These are phyloP conservation scores for Macrosteles quadrilineatus DNA, from an alignment of 1,140 invertebrate genomes.

Conservation along the genomic window DNA sequence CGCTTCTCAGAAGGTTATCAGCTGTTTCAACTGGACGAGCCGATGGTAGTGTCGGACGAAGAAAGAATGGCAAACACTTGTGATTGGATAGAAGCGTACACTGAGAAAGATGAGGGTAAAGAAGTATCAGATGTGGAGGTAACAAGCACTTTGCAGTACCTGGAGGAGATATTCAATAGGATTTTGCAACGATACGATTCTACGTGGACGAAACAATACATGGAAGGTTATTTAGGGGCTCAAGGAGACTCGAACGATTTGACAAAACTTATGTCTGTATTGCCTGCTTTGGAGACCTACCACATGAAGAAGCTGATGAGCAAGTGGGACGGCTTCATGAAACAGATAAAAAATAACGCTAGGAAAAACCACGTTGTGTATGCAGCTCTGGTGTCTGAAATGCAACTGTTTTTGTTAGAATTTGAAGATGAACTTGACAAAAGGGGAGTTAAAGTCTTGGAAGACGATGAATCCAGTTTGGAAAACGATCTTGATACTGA, in stretches of 20 bases:
- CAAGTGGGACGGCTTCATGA: not conserved
- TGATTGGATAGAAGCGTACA: not conserved
- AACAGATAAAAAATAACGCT: constrained; percentile 5
- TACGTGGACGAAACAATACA: constrained; percentile 9
- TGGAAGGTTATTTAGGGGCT: constrained; percentile 13
- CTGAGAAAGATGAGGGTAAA: not conserved
- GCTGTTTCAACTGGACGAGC: not conserved
- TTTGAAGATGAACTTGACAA: constrained; percentile 12
- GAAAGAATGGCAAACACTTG: not conserved
- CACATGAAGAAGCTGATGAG: constrained; percentile 1
- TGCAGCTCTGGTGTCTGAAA: not conserved
- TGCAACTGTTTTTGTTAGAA: constrained; percentile 14
- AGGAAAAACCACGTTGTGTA: constrained; percentile 8
- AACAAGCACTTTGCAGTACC: not conserved
- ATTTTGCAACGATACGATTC: constrained; percentile 17
- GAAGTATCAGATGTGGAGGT: not conserved
- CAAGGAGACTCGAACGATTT: not conserved
- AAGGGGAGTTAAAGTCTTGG: not conserved
- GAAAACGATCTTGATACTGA: not conserved
- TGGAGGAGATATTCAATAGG: constrained; percentile 15
- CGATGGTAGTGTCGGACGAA: not conserved
- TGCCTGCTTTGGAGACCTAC: constrained; percentile 3
- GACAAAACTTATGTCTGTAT: not conserved
- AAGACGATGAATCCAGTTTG: not conserved
- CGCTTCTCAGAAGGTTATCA: not conserved